Evolutionary conservation across 2,888 invertebrate species (phyloP).

Genomic region (Ariolimax columbianus): DNA sequence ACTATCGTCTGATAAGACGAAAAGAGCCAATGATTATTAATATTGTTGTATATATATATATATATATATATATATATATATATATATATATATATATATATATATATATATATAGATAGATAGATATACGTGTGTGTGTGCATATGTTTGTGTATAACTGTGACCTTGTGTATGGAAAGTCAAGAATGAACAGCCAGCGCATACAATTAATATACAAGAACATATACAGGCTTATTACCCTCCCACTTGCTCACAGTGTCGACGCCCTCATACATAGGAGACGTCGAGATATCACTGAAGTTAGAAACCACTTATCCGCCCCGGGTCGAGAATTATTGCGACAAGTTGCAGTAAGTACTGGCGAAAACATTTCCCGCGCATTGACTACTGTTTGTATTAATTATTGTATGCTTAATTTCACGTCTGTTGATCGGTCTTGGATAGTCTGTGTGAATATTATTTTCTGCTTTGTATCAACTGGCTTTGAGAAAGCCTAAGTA

Average conservation of each 20-base stretch:
- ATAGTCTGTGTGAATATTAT: not conserved
- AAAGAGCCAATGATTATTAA: too few species aligned
- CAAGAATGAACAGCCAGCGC: not conserved
- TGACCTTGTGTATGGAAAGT: too few species aligned
- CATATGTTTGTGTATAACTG: too few species aligned
- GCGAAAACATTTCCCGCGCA: not conserved
- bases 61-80: too few species aligned
- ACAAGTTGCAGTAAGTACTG: not conserved
- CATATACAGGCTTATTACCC: not conserved
- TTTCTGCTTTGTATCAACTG: not conserved
- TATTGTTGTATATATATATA: too few species aligned
- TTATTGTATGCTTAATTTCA: not conserved
- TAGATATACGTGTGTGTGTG: too few species aligned
- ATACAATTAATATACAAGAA: not conserved
- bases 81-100: too few species aligned
- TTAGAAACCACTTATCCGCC: not conserved
- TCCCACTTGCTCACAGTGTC: not conserved
- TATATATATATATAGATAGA: too few species aligned
- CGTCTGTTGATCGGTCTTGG: not conserved
- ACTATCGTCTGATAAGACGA: too few species aligned
- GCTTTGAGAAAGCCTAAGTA: not conserved
- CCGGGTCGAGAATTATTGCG: not conserved
- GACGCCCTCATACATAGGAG: not conserved
- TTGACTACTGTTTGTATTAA: not conserved
- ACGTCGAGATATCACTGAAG: constrained; percentile 9